Evolutionary conservation across 2,113 vertebrate genomes (phyloP).

Genomic region (Petaurus breviceps): DNA sequence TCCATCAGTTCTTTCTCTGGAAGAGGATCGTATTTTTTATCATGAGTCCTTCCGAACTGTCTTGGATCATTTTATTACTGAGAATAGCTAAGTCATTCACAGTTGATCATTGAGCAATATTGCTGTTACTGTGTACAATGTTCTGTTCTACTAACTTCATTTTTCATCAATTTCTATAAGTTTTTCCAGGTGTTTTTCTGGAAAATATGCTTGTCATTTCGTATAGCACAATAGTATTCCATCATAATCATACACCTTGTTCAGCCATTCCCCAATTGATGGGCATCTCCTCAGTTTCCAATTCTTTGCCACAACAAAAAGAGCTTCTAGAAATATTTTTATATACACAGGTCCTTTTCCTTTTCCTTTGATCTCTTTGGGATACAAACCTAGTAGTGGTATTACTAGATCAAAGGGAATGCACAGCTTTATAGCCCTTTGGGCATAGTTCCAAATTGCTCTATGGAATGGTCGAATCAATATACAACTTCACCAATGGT

Average conservation of each 20-base stretch:
- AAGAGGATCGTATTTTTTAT: neutral
- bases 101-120: neutral
- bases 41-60: neutral
- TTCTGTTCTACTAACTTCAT: neutral
- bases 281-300: too few species aligned
- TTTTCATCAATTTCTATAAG: neutral
- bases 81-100: neutral
- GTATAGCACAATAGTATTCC: neutral
- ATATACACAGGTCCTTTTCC: neutral
- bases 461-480: neutral
- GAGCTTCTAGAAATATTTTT: neutral
- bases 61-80: neutral
- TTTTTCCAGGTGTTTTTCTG: neutral
- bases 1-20: neutral
- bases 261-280: neutral
- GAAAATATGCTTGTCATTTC: neutral
- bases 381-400: neutral
- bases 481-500: neutral
- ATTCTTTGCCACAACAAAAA: neutral
- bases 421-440: neutral
- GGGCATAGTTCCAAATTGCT: neutral
- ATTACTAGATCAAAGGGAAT: neutral
- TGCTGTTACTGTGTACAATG: neutral
- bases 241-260: neutral
- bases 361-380: neutral